Conservation (phyloP, 2,888 invertebrate genomes). For the Orthosia cruda region DNA sequence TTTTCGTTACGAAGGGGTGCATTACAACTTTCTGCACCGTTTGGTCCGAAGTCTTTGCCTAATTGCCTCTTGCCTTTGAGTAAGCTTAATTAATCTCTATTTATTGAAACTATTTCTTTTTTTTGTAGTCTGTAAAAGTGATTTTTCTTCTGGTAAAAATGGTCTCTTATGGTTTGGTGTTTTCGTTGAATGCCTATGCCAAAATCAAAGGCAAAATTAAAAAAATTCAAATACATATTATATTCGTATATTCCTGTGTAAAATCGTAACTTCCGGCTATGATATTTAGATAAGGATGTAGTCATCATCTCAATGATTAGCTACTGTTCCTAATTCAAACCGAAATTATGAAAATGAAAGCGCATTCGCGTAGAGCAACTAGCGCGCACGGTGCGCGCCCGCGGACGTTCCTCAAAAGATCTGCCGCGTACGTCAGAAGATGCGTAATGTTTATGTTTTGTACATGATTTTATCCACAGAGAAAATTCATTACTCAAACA, state of each 20-base stretch:
- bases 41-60: neutral
- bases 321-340: conserved; percentile 15
- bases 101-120: neutral
- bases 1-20: neutral
- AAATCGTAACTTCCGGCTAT: conserved; percentile 15
- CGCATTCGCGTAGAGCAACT: conserved; percentile 1
- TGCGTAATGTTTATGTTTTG: conserved; percentile 28
- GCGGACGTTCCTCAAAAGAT: neutral
- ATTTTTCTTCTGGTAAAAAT: neutral
- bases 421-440: conserved; percentile 32
- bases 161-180: neutral
- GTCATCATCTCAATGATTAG: conserved; percentile 17
- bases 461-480: neutral
- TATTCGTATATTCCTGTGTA: conserved; percentile 3
- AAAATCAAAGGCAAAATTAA: neutral
- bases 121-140: neutral
- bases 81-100: neutral
- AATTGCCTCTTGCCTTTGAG: neutral
- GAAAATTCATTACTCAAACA: neutral
- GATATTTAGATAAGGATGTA: conserved; percentile 10
- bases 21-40: neutral
- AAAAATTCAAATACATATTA: neutral
- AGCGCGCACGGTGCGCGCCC: conserved; percentile 1
- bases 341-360: neutral
- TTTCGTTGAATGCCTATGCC: neutral